phyloP scores from a whole-genome alignment of 2,113 vertebrate species.

The Tylochromis polylepis region DNA sequence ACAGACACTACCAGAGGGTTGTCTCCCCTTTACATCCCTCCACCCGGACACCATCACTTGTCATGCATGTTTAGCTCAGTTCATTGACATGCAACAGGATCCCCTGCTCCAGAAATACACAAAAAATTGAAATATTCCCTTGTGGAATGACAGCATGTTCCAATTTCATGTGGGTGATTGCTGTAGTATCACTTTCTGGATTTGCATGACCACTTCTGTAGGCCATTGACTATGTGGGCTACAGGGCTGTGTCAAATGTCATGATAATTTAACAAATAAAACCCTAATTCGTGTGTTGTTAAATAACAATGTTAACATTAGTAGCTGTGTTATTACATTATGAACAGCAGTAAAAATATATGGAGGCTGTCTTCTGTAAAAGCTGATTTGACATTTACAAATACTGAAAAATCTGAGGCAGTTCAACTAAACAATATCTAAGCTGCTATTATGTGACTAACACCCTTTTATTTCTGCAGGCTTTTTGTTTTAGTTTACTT shows the following conservation, averaged over 20 bases:
- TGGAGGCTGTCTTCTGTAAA: not conserved
- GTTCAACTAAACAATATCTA: not conserved
- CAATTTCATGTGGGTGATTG: slow-evolving; percentile 8
- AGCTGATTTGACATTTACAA: not conserved
- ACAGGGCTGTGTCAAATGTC: not conserved
- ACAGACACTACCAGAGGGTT: slow-evolving; percentile 27
- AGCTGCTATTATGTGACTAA: not conserved
- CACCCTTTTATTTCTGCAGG: not conserved
- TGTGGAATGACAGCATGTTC: slow-evolving; percentile 42
- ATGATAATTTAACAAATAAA: not conserved
- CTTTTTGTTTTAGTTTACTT: not conserved
- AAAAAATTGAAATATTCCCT: not conserved
- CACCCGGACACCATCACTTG: slow-evolving; percentile 35
- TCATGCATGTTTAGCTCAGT: slow-evolving; percentile 51
- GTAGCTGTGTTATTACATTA: not conserved
- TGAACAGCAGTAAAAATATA: not conserved
- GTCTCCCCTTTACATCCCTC: slow-evolving; percentile 6
- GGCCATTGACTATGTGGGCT: not conserved
- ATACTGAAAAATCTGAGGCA: not conserved
- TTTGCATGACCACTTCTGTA: not conserved
- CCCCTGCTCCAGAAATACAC: not conserved
- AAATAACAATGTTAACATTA: not conserved
- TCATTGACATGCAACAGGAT: slow-evolving; percentile 63
- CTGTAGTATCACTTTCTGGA: not conserved
- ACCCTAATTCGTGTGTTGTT: not conserved